Conservation (phyloP, 1,140 invertebrate genomes). For the Ditylenchus dipsaci region DNA sequence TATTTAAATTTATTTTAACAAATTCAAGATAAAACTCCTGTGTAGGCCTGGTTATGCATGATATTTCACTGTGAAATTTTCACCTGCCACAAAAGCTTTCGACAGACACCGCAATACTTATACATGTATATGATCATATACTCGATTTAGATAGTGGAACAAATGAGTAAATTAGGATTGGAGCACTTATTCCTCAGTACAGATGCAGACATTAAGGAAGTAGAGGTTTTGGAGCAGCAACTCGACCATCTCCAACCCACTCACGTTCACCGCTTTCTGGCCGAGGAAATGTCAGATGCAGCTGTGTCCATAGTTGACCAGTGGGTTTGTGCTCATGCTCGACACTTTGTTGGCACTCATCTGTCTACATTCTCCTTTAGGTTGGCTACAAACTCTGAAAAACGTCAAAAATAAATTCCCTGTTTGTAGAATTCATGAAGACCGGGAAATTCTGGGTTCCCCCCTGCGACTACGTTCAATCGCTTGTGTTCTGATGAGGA, state of each 20-base stretch:
- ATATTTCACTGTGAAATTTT: too few species aligned
- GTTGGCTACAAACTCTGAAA: neutral
- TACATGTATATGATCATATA: conserved; percentile 3
- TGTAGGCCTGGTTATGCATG: too few species aligned
- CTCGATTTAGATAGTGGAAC: conserved; percentile 62
- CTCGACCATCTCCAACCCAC: conserved; percentile 27
- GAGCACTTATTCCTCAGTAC: conserved; percentile 74
- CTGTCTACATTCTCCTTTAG: conserved; percentile 84
- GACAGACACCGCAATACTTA: too few species aligned
- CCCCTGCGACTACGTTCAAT: conserved; percentile 78
- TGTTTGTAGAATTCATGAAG: conserved; percentile 81
- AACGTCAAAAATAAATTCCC: neutral
- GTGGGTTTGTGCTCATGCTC: conserved; percentile 82
- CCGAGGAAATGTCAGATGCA: conserved; percentile 66
- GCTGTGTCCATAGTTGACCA: conserved; percentile 86
- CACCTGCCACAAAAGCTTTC: too few species aligned
- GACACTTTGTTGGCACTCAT: conserved; percentile 80
- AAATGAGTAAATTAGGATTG: conserved; percentile 62
- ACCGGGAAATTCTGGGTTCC: conserved; percentile 84
- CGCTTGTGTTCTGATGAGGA: conserved; percentile 69
- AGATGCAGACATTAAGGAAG: conserved; percentile 66
- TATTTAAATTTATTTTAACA: too few species aligned
- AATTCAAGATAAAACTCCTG: too few species aligned
- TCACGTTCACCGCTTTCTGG: neutral
- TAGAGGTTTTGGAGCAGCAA: conserved; percentile 61